Evolutionary conservation across 2,113 vertebrate genomes (phyloP), one percentile per base, ranked within the genome.

Genomic region (Onychorhynchus coronatus): DNA sequence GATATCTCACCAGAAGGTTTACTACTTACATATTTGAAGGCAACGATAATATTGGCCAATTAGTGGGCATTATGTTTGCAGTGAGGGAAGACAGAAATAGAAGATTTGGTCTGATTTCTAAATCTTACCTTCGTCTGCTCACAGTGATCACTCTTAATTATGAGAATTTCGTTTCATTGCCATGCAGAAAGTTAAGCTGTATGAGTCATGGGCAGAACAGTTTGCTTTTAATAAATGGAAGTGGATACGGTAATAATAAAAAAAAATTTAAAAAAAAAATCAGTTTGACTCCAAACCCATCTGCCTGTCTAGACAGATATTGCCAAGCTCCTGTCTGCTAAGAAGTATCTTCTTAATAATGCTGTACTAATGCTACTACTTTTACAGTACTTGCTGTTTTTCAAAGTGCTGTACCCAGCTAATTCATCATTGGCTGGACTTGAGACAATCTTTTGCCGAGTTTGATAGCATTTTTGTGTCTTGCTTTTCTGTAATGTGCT

Each of bases 161-260:
- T 59, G 63, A 88, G 92, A 88, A 80, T 89, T 88, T 85, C 88
- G 85, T 91, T 95, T 93, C 83, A 62, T 72, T 92, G 92, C 93
- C 63, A 66, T 94, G 65, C 66, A 79, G 80, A 96, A 97, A 83
- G 84, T 88, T 84, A 72, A 95, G 76, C 76, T 74, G 84, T 42
- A 90, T 97, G 96, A 97, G 77, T 97, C 97, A 97, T 74, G 91
- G 73, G 56, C 56, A 97, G 93, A 97, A 81, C 42, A 88, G 85
- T 96, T 96, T 94, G 72, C 78, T 96, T 96, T 96, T 95, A 96
- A 92, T 95, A 97, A 96, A 94, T 94, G 44, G 90, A 86, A 95
- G 96, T 96, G 94, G 94, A 93, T 88, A 94, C 17, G 5, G 81
- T 94, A 96, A 95, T 91, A 92, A 97, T 89, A 81, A 83, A 24